Evolutionary conservation across 2,888 invertebrate species (phyloP).

Genomic region (Aphrophora alni): DNA sequence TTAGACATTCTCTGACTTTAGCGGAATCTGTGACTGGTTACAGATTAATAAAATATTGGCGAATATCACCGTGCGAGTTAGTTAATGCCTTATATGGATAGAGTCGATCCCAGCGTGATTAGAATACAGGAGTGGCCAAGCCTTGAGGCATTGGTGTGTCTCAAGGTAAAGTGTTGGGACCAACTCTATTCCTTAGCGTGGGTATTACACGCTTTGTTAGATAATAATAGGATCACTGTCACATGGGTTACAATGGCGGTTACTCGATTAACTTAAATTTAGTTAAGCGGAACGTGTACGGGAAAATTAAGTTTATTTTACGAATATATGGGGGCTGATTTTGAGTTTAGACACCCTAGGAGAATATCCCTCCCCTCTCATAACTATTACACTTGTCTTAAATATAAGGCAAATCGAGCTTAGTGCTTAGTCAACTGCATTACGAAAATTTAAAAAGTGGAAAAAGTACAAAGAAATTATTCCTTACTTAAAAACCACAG

Average conservation of each 20-base stretch:
- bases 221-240: not conserved
- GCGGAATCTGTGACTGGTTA: not conserved
- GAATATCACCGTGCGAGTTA: not conserved
- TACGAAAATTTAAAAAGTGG: too few relatives aligned
- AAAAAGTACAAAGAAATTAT: too few relatives aligned
- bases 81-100: not conserved
- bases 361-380: too few relatives aligned
- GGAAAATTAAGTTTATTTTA: too few relatives aligned
- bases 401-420: too few relatives aligned
- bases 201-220: not conserved
- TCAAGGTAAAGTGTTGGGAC: not conserved
- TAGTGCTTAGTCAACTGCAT: too few relatives aligned
- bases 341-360: too few relatives aligned
- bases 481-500: too few relatives aligned
- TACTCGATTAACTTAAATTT: too few relatives aligned
- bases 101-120: not conserved
- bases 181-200: not conserved
- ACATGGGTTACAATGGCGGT: not conserved
- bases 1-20: not conserved
- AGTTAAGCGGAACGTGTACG: too few relatives aligned
- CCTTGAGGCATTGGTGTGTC: not conserved
- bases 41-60: not conserved
- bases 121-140: not conserved
- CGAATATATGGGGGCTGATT: too few relatives aligned
- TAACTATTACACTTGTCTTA: too few relatives aligned